Percentiles rank a stretch among this genome's conserved stretches.
Evolutionary conservation across 2,888 invertebrate species (phyloP).

Genomic region (Drymonia ruficornis): DNA sequence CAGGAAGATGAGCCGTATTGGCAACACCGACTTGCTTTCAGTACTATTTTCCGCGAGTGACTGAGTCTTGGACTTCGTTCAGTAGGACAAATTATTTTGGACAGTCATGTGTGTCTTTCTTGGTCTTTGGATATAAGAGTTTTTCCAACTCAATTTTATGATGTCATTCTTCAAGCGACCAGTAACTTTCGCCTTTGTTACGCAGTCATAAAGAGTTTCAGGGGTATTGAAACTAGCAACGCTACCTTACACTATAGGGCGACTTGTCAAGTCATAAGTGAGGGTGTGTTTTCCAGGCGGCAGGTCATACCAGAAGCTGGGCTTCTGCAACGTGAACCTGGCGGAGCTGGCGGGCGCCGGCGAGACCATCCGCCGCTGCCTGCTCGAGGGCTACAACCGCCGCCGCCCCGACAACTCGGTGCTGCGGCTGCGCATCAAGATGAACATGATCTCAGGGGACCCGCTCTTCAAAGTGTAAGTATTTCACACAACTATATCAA

Average conservation of each 20-base stretch:
- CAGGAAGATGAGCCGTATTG: too few species aligned
- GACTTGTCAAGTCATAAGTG: too few species aligned
- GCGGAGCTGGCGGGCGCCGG: constrained; percentile 98
- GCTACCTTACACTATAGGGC: too few species aligned
- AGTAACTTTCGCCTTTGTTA: background rate
- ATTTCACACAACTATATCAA: background rate
- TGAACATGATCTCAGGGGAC: constrained; percentile 98
- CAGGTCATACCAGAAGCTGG: constrained; percentile 96
- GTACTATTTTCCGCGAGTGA: too few species aligned
- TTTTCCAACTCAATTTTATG: background rate
- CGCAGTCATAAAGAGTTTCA: background rate
- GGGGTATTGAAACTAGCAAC: too few species aligned
- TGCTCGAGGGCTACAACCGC: constrained; percentile 98
- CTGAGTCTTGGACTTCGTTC: too few species aligned
- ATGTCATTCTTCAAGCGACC: background rate
- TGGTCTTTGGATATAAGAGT: too few species aligned
- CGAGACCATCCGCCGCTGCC: constrained; percentile 92
- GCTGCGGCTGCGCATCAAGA: constrained; percentile 94
- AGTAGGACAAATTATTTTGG: too few species aligned
- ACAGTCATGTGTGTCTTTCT: too few species aligned
- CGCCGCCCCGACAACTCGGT: constrained; percentile 98
- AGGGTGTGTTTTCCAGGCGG: constrained; percentile 80
- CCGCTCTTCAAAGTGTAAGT: constrained; percentile 99
- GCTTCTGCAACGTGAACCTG: constrained; percentile 98
- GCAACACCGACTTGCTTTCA: too few species aligned